Conservation (phyloP, 2,797 vertebrate genomes). For the Pseudochirops cupreus region DNA sequence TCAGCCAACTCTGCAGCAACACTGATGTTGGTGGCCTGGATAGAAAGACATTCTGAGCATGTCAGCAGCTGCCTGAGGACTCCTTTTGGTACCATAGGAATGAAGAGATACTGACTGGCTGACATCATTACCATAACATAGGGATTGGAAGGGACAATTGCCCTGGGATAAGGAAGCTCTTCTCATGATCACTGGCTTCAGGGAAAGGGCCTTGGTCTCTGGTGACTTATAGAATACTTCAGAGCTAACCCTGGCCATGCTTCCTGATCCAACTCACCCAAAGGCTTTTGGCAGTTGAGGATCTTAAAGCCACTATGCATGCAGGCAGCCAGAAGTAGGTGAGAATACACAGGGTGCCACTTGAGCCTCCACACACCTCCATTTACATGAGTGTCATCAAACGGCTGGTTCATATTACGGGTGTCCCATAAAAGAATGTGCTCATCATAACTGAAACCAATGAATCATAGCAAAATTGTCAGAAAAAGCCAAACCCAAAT, state of each 20-base stretch:
- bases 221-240: neutral
- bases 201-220: neutral
- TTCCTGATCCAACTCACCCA: slow-evolving; percentile 76
- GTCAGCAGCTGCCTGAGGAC: neutral
- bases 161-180: neutral
- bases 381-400: slow-evolving; percentile 88
- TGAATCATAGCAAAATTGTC: rapidly evolving
- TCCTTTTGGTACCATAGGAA: neutral
- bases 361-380: slow-evolving; percentile 97
- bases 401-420: slow-evolving; percentile 91
- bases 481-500: neutral
- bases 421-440: slow-evolving; percentile 95
- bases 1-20: neutral
- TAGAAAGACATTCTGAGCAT: neutral
- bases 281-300: slow-evolving; percentile 86
- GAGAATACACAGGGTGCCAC: slow-evolving; percentile 92
- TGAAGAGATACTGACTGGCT: neutral
- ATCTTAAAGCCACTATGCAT: slow-evolving; percentile 96
- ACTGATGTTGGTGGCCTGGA: neutral
- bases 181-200: neutral
- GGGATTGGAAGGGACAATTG: neutral
- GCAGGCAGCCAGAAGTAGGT: slow-evolving; percentile 95
- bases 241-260: neutral
- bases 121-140: neutral
- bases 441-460: slow-evolving; percentile 92